These are phyloP conservation scores for Centropus bengalensis DNA, from an alignment of 2,113 vertebrate genomes.

Conservation along the genomic window DNA sequence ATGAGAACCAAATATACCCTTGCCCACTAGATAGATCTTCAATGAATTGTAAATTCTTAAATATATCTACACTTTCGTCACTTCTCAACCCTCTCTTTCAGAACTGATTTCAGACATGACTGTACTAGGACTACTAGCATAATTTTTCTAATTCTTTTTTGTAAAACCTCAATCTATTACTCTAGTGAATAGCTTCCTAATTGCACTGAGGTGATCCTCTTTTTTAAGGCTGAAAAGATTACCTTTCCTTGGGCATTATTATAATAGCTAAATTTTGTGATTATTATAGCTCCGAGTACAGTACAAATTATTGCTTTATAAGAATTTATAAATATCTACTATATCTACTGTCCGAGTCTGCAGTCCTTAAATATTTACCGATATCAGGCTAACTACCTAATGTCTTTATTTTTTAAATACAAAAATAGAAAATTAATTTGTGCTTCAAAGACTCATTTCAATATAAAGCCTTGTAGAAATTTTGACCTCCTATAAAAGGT, in stretches of 20 bases:
- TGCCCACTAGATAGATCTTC: background rate
- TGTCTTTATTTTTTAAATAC: background rate
- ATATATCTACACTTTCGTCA: background rate
- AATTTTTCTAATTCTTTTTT: background rate
- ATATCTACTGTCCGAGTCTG: background rate
- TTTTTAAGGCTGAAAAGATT: background rate
- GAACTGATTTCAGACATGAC: background rate
- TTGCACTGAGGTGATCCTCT: background rate
- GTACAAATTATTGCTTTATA: background rate
- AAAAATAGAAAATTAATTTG: background rate
- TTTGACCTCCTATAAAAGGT: background rate
- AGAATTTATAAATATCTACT: background rate
- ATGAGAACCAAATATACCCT: background rate
- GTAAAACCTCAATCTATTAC: background rate
- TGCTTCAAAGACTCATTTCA: background rate
- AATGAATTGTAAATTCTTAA: slow-evolving; percentile 13
- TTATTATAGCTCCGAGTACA: background rate
- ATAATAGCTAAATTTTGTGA: background rate
- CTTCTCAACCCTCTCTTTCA: background rate
- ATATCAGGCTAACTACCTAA: background rate
- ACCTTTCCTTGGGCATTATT: background rate
- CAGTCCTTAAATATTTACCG: background rate
- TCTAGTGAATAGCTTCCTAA: background rate
- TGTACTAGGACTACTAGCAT: background rate
- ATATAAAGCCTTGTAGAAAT: background rate